Evolutionary conservation across 1,140 invertebrate species (phyloP).

Genomic region (Nebria ingens): DNA sequence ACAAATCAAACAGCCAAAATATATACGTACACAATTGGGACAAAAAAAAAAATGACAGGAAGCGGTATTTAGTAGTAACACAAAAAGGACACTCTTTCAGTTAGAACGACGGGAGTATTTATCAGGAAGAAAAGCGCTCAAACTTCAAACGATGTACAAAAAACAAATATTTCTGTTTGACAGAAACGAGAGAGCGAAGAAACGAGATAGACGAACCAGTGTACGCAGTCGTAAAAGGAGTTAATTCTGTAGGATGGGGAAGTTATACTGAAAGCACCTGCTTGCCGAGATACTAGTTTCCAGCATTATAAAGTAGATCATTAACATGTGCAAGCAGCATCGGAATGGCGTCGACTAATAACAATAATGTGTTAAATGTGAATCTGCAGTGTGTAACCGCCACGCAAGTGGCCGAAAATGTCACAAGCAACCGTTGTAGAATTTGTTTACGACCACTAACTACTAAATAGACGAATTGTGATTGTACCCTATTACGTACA

Average conservation of each 20-base stretch:
- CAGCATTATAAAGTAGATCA: slow-evolving; percentile 2
- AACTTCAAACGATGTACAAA: not conserved
- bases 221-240: not conserved
- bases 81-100: slow-evolving; percentile 6
- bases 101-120: not conserved
- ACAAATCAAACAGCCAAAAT: slow-evolving; percentile 4
- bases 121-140: not conserved
- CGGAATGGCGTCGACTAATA: slow-evolving; percentile 1
- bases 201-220: not conserved
- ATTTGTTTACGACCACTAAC: not conserved
- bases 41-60: slow-evolving; percentile 5
- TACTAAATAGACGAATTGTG: too few species aligned
- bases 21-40: not conserved
- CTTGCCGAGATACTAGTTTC: not conserved
- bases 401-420: slow-evolving; percentile 1
- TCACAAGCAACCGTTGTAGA: not conserved
- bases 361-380: slow-evolving; percentile 9
- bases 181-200: not conserved
- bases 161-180: not conserved
- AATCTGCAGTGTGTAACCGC: not conserved
- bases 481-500: too few species aligned
- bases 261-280: not conserved
- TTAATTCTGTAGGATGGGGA: not conserved
- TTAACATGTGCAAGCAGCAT: not conserved
- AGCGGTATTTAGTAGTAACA: slow-evolving; percentile 2